Evolutionary conservation across 2,888 invertebrate genomes (phyloP).

Genomic region (Athalia circularis): DNA sequence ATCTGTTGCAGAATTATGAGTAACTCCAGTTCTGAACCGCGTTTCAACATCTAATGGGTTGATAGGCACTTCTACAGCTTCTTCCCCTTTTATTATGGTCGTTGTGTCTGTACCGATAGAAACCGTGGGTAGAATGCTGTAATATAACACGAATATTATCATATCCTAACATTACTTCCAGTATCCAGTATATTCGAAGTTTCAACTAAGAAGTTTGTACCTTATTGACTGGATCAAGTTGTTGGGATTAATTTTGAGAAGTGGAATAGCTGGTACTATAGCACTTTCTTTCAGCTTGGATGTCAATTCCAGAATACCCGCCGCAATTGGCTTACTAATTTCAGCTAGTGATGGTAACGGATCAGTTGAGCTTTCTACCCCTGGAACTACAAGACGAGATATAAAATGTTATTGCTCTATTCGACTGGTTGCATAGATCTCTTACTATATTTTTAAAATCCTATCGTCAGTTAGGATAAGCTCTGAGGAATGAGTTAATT

Average conservation of each 20-base stretch:
- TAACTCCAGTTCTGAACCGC: slow-evolving; percentile 58
- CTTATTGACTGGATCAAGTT: slow-evolving; percentile 68
- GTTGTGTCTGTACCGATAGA: slow-evolving; percentile 73
- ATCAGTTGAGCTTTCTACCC: slow-evolving; percentile 53
- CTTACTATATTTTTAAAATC: background rate
- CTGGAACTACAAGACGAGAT: slow-evolving; percentile 38
- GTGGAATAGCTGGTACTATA: slow-evolving; percentile 70
- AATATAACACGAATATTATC: slow-evolving; percentile 35
- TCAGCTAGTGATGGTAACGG: slow-evolving; percentile 64
- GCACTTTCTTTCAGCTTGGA: slow-evolving; percentile 71
- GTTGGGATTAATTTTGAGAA: slow-evolving; percentile 67
- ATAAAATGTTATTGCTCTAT: background rate
- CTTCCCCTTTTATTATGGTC: slow-evolving; percentile 80
- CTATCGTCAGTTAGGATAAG: background rate
- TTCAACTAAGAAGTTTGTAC: slow-evolving; percentile 51
- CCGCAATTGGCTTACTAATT: slow-evolving; percentile 67
- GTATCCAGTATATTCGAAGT: background rate
- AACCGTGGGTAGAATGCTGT: slow-evolving; percentile 61
- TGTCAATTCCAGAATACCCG: slow-evolving; percentile 70
- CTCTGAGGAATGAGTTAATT: background rate
- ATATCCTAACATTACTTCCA: background rate
- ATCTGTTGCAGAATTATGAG: slow-evolving; percentile 47
- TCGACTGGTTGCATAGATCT: background rate
- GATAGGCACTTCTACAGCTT: slow-evolving; percentile 84
- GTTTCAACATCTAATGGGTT: slow-evolving; percentile 61